Conservation (phyloP, 2,797 vertebrate genomes). For the Gila robusta region DNA sequence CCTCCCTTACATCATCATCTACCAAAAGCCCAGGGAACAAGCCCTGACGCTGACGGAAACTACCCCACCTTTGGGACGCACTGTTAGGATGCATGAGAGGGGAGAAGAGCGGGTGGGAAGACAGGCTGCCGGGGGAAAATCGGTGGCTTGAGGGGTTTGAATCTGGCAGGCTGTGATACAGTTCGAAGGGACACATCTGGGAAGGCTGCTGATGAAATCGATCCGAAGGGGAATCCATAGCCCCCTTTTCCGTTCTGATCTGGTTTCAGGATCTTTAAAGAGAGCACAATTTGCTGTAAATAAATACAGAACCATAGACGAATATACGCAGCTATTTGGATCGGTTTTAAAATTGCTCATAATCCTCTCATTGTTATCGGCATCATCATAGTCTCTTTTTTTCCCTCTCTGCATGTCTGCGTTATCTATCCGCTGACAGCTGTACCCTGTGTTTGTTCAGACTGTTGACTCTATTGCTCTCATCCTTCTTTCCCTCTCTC, state of each 20-base stretch:
- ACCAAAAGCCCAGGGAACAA: slow-evolving; percentile 62
- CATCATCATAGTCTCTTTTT: slow-evolving; percentile 66
- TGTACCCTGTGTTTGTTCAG: slow-evolving; percentile 85
- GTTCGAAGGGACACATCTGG: slow-evolving; percentile 72
- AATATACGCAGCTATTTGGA: slow-evolving; percentile 31
- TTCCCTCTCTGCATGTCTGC: slow-evolving; percentile 64
- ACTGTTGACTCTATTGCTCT: slow-evolving; percentile 80
- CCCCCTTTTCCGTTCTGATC: slow-evolving; percentile 40
- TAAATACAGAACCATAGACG: not conserved
- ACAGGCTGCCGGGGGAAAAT: slow-evolving; percentile 66
- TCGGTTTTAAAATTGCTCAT: slow-evolving; percentile 43
- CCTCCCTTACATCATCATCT: slow-evolving; percentile 60
- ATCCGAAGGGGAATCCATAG: slow-evolving; percentile 80
- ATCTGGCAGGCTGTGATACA: slow-evolving; percentile 71
- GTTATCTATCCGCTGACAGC: slow-evolving; percentile 83
- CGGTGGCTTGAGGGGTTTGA: slow-evolving; percentile 65
- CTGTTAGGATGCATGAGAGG: slow-evolving; percentile 77
- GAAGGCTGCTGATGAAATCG: slow-evolving; percentile 74
- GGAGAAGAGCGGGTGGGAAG: slow-evolving; percentile 77
- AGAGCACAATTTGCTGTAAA: slow-evolving; percentile 43
- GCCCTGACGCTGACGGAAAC: slow-evolving; percentile 63
- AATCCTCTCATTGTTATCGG: slow-evolving; percentile 56
- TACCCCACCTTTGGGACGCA: slow-evolving; percentile 67
- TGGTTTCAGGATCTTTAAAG: slow-evolving; percentile 64
- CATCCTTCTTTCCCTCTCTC: slow-evolving; percentile 60